Evolutionary conservation across 2,888 invertebrate species (phyloP).

Genomic region (Eupithecia pulchellata): DNA sequence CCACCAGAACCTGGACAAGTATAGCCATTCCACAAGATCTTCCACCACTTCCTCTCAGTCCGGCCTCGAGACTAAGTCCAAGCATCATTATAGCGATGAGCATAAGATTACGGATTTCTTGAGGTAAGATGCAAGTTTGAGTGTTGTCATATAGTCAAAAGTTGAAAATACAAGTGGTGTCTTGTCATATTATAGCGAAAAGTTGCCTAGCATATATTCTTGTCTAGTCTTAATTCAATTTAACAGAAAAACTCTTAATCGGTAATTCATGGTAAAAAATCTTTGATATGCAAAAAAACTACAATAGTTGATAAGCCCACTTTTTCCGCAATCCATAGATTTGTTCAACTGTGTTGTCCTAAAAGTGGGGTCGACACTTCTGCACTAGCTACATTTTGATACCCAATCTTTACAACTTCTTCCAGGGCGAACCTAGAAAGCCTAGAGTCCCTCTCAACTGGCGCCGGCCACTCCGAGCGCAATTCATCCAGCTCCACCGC

Average conservation of each 20-base stretch:
- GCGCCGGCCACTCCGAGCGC: conserved; percentile 87
- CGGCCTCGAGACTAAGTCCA: conserved; percentile 69
- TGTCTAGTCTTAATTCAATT: no score
- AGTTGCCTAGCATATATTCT: neutral
- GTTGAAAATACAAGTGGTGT: neutral
- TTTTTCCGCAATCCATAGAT: neutral
- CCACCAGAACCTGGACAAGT: conserved; percentile 87
- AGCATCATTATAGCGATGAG: conserved; percentile 84
- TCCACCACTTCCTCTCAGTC: conserved; percentile 69
- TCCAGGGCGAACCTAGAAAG: conserved; percentile 89
- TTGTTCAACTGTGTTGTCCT: no score
- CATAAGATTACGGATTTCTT: conserved; percentile 90
- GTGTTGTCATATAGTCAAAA: neutral
- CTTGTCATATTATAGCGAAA: no score
- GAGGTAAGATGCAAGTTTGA: conserved; percentile 57
- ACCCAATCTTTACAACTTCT: conserved; percentile 1
- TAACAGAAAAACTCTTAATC: no score
- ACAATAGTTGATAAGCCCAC: neutral
- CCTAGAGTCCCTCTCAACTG: conserved; percentile 86
- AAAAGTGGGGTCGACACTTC: no score
- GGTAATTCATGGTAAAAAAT: no score
- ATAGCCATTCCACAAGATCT: conserved; percentile 77
- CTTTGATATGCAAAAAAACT: no score
- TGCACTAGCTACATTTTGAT: no score
- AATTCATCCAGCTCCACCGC: conserved; percentile 87